Evolutionary conservation across 2,113 vertebrate genomes (phyloP).

Genomic region (Dicentrarchus labrax): DNA sequence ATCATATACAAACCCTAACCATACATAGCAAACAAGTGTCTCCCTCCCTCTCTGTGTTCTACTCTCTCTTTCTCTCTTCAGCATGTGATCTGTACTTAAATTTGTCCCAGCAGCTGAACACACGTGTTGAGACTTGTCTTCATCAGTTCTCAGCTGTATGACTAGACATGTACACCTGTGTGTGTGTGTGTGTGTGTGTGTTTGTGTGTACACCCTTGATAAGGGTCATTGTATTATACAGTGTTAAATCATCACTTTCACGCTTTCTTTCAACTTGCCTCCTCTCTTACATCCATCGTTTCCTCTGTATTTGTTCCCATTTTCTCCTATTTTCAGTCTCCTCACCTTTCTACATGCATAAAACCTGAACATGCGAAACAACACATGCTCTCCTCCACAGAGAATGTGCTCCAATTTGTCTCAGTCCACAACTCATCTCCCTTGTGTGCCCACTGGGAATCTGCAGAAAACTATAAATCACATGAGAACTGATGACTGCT

Average conservation of each 20-base stretch:
- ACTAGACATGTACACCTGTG: background rate
- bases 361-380: background rate
- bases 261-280: background rate
- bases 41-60: background rate
- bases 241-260: slow-evolving; percentile 39
- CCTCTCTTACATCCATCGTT: background rate
- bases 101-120: slow-evolving; percentile 46
- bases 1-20: background rate
- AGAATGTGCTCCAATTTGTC: slow-evolving; percentile 14
- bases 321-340: background rate
- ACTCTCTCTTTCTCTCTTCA: slow-evolving; percentile 1
- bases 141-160: slow-evolving; percentile 36
- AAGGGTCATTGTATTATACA: slow-evolving; percentile 14
- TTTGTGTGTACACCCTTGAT: slow-evolving; percentile 26
- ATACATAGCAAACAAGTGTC: too few relatives aligned
- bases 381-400: background rate
- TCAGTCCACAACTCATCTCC: slow-evolving; percentile 9
- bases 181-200: slow-evolving; percentile 19
- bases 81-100: slow-evolving; percentile 51
- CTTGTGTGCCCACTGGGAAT: slow-evolving; percentile 9
- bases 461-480: slow-evolving; percentile 33
- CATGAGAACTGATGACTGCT: slow-evolving; percentile 30
- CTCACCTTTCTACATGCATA: background rate
- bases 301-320: background rate
- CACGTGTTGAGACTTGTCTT: slow-evolving; percentile 65